These are phyloP conservation scores for Glaucomys volans DNA, from an alignment of 2,113 vertebrate species.

Conservation along the genomic window DNA sequence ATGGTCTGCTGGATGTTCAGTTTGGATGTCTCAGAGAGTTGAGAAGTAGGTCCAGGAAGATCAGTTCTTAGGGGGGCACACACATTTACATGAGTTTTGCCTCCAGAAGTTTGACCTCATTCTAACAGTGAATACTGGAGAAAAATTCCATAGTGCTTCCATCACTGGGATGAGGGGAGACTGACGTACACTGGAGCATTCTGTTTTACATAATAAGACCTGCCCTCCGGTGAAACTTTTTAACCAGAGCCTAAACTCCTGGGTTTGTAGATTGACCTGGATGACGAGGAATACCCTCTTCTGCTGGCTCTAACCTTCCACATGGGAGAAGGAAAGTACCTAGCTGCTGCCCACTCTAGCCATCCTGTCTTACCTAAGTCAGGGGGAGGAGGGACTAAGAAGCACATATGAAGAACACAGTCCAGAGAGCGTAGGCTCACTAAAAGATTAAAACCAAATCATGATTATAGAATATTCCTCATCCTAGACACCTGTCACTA, in stretches of 20 bases:
- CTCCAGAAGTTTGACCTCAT: background rate
- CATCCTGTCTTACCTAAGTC: background rate
- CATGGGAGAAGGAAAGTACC: background rate
- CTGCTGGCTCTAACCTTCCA: background rate
- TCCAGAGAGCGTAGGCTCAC: background rate
- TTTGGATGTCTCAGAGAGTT: background rate
- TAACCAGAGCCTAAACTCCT: background rate
- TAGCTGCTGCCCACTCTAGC: no score
- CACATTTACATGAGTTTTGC: background rate
- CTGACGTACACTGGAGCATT: background rate
- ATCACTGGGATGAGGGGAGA: no score
- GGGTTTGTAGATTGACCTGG: background rate
- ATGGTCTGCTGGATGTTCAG: background rate
- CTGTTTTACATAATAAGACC: background rate
- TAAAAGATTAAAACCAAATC: background rate
- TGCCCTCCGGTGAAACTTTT: background rate
- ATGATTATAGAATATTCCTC: background rate
- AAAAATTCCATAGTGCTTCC: background rate
- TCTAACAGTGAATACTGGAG: background rate
- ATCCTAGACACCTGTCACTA: background rate
- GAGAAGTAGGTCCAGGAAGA: no score
- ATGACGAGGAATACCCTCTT: background rate
- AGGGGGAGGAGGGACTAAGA: background rate
- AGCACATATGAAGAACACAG: background rate
- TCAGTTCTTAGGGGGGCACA: no score